Percentiles rank a stretch among this genome's conserved stretches.
Evolutionary conservation across 2,113 vertebrate species (phyloP).

Genomic region (Cariama cristata): DNA sequence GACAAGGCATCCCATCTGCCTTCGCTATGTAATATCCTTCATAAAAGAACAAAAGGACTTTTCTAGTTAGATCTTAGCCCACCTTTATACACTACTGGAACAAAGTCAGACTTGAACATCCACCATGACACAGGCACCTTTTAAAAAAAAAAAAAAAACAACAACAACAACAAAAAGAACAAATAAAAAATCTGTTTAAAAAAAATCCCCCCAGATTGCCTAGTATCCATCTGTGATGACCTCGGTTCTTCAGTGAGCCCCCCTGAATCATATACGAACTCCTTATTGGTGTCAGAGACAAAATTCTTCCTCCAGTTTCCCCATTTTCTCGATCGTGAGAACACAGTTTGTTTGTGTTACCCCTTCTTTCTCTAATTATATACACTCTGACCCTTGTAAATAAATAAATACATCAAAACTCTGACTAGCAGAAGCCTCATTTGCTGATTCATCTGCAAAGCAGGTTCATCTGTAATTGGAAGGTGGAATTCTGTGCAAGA

Average conservation of each 20-base stretch:
- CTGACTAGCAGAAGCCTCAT: neutral
- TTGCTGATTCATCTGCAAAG: neutral
- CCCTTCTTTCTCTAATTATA: neutral
- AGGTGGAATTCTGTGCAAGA: neutral
- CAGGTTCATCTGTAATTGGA: neutral
- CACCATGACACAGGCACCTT: neutral
- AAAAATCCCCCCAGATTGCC: neutral
- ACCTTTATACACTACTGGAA: neutral
- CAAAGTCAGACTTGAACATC: neutral
- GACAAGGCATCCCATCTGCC: too few relatives aligned
- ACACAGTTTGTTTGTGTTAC: neutral
- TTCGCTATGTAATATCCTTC: accelerated
- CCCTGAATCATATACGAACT: neutral
- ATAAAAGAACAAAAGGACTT: neutral
- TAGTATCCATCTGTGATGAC: neutral
- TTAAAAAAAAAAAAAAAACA: neutral
- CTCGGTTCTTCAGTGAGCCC: neutral
- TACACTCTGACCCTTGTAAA: neutral
- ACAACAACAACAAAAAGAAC: neutral
- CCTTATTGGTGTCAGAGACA: neutral
- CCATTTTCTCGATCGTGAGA: neutral
- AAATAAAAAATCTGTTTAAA: neutral
- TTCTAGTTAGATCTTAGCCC: neutral
- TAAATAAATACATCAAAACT: neutral
- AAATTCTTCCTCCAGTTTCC: neutral